These are phyloP conservation scores for Plagodis pulveraria DNA, from an alignment of 2,888 invertebrate species.

Conservation along the genomic window DNA sequence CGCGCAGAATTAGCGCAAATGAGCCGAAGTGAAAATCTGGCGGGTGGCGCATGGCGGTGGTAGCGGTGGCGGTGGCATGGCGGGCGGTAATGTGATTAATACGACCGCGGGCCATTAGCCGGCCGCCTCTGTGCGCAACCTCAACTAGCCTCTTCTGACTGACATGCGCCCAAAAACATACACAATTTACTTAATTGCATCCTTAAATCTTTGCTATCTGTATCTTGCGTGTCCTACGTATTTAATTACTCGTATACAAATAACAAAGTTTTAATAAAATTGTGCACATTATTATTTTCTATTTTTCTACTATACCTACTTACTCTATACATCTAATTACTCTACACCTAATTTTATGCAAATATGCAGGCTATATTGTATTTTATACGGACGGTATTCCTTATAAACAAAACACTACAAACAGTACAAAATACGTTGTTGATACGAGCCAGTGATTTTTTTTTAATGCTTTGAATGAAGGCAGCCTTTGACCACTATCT, in stretches of 20 bases:
- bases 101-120: conserved; percentile 73
- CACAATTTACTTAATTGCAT: conserved; percentile 20
- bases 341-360: no score
- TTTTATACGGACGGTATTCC: no score
- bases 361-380: no score
- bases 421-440: no score
- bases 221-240: conserved; percentile 14
- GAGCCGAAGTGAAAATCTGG: conserved; percentile 85
- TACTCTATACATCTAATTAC: no score
- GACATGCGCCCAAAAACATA: conserved; percentile 25
- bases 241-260: not conserved
- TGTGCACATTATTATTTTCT: no score
- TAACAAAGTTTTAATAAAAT: no score
- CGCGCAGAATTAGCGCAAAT: conserved; percentile 84
- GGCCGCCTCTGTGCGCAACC: conserved; percentile 38
- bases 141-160: conserved; percentile 25
- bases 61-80: conserved; percentile 37
- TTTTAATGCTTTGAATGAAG: no score
- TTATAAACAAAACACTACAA: no score
- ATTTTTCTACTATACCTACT: no score
- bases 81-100: conserved; percentile 77
- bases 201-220: conserved; percentile 18
- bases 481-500: no score
- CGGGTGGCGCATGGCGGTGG: conserved; percentile 50
- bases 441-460: no score